phyloP scores from a whole-genome alignment of 2,113 vertebrate genomes.

The Regulus satrapa region DNA sequence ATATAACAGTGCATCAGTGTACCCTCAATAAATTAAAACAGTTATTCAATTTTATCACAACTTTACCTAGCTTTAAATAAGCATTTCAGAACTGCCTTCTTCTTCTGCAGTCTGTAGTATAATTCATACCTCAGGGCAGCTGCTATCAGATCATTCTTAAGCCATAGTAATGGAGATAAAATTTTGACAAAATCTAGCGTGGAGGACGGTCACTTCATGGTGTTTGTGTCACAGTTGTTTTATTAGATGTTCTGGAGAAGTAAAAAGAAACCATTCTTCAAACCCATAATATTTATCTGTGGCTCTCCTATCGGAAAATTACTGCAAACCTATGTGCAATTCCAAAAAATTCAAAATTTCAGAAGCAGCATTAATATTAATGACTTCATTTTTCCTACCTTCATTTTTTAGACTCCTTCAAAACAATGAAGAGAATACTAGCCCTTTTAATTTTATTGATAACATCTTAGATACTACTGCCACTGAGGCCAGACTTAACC shows the following conservation, averaged over 20 bases:
- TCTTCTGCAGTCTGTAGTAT: not conserved
- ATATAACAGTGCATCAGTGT: not conserved
- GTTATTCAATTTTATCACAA: not conserved
- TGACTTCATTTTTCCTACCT: not conserved
- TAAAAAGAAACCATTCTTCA: not conserved
- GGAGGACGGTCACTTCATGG: not conserved
- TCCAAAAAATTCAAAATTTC: not conserved
- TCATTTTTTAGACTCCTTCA: not conserved
- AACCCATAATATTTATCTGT: not conserved
- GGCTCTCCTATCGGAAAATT: not conserved
- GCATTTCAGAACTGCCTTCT: not conserved
- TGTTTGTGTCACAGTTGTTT: not conserved
- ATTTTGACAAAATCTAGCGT: not conserved
- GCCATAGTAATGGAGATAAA: not conserved
- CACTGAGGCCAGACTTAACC: not conserved
- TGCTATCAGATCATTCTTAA: not conserved
- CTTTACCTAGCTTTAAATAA: not conserved
- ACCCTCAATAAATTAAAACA: not conserved
- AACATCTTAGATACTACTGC: not conserved
- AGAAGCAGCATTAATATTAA: not conserved
- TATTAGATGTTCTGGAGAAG: not conserved
- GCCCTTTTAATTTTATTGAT: not conserved
- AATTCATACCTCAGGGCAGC: not conserved
- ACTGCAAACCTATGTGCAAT: not conserved
- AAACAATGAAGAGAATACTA: not conserved